Evolutionary conservation across 2,888 invertebrate species (phyloP).

Genomic region (Drosophila sordidula): DNA sequence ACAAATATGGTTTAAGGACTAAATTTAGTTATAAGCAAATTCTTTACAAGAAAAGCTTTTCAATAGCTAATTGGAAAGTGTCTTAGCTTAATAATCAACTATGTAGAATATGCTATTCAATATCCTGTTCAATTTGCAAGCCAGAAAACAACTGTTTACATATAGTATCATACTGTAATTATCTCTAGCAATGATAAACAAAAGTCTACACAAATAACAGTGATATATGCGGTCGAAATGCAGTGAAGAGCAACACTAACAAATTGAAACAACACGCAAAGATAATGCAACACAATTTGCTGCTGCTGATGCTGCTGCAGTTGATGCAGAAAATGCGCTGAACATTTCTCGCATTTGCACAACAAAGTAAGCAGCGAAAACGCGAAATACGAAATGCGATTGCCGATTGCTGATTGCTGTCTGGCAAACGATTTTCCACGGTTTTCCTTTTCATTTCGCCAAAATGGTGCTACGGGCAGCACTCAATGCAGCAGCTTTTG

Average conservation of each 20-base stretch:
- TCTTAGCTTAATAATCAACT: too few species aligned
- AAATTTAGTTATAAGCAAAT: too few species aligned
- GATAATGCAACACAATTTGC: constrained; percentile 47
- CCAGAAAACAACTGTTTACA: not conserved
- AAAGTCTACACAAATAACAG: not conserved
- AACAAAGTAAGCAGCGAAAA: constrained; percentile 51
- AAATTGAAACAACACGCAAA: constrained; percentile 36
- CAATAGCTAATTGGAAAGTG: too few species aligned
- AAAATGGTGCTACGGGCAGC: not conserved
- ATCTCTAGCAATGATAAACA: not conserved
- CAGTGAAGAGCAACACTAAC: constrained; percentile 15
- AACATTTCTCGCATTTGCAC: constrained; percentile 45
- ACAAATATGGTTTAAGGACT: too few species aligned
- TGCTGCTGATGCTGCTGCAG: constrained; percentile 13
- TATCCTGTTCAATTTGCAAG: not conserved
- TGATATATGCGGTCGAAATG: too few species aligned
- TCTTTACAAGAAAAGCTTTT: not conserved
- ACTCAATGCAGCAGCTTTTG: constrained; percentile 13
- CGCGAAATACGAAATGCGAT: constrained; percentile 30
- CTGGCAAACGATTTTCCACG: constrained; percentile 33
- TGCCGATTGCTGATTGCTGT: constrained; percentile 38
- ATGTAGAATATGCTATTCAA: not conserved
- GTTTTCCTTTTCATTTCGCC: constrained; percentile 17
- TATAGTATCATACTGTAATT: constrained; percentile 4
- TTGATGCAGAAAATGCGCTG: constrained; percentile 34